phyloP scores from a whole-genome alignment of 2,797 vertebrate genomes.

The Lycodopsis pacificus region DNA sequence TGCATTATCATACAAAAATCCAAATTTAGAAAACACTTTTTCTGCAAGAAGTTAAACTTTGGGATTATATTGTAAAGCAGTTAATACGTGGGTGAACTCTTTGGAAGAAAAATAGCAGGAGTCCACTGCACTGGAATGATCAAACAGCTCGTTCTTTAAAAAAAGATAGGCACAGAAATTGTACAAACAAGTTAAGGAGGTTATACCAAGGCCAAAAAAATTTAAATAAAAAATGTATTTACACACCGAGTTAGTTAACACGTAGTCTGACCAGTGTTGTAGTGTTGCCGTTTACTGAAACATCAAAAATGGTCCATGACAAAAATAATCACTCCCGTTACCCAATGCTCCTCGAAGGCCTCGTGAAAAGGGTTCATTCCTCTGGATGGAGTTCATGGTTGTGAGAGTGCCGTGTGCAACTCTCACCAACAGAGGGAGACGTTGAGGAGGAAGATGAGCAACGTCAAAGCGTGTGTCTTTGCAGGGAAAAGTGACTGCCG shows the following conservation, averaged over 20 bases:
- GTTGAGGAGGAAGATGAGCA: constrained; percentile 24
- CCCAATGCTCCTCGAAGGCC: constrained; percentile 39
- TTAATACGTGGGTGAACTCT: constrained; percentile 65
- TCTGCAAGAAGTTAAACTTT: constrained; percentile 46
- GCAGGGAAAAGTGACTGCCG: constrained; percentile 10
- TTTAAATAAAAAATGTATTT: constrained; percentile 77
- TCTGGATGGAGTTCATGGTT: constrained; percentile 25
- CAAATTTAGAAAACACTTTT: constrained; percentile 45
- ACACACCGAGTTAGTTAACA: constrained; percentile 69
- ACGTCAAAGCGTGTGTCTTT: background rate
- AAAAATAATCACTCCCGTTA: constrained; percentile 23
- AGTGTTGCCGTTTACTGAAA: constrained; percentile 79
- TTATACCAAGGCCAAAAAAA: constrained; percentile 63
- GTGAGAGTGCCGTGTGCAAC: constrained; percentile 20
- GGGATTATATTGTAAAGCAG: constrained; percentile 46
- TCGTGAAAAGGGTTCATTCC: constrained; percentile 17
- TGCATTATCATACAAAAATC: constrained; percentile 55
- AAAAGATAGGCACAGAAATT: constrained; percentile 67
- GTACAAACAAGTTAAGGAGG: constrained; percentile 64
- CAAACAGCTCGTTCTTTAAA: constrained; percentile 46
- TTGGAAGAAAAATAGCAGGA: constrained; percentile 53
- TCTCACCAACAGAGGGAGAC: constrained; percentile 59
- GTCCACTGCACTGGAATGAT: constrained; percentile 73
- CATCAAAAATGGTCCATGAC: constrained; percentile 58
- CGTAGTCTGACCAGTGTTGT: constrained; percentile 76